Conservation (phyloP, 1,140 invertebrate species). For the Drosophila navojoa region DNA sequence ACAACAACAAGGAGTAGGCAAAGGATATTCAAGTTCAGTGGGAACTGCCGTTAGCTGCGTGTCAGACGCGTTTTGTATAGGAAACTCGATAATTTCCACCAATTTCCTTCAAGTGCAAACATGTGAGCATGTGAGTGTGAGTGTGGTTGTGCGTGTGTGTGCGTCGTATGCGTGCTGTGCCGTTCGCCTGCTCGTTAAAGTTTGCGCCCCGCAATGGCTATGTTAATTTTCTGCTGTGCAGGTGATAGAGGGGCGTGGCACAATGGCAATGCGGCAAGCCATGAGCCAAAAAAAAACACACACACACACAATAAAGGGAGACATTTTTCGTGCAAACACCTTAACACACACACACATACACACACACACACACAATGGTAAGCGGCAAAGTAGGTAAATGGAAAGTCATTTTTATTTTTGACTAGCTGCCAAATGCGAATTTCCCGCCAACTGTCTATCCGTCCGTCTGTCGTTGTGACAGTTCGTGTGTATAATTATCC, state of each 20-base stretch:
- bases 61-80: constrained; percentile 78
- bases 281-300: constrained; percentile 27
- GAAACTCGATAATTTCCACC: constrained; percentile 82
- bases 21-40: constrained; percentile 26
- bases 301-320: constrained; percentile 11
- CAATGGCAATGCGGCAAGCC: constrained; percentile 23
- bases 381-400: constrained; percentile 8
- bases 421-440: constrained; percentile 12
- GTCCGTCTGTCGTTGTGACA: neutral
- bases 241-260: constrained; percentile 46
- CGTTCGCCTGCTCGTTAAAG: constrained; percentile 8
- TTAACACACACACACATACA: neutral
- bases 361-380: neutral
- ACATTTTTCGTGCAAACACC: constrained; percentile 19
- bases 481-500: neutral
- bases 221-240: constrained; percentile 50
- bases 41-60: constrained; percentile 46
- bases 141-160: constrained; percentile 1
- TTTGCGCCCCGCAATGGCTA: constrained; percentile 58
- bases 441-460: constrained; percentile 2
- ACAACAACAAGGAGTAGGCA: neutral
- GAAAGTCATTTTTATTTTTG: constrained; percentile 28
- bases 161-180: constrained; percentile 36
- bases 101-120: constrained; percentile 66
- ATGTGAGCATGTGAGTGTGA: constrained; percentile 5